These are phyloP conservation scores for Spatulosminthurus flaviceps DNA, from an alignment of 2,888 invertebrate species.

Conservation along the genomic window DNA sequence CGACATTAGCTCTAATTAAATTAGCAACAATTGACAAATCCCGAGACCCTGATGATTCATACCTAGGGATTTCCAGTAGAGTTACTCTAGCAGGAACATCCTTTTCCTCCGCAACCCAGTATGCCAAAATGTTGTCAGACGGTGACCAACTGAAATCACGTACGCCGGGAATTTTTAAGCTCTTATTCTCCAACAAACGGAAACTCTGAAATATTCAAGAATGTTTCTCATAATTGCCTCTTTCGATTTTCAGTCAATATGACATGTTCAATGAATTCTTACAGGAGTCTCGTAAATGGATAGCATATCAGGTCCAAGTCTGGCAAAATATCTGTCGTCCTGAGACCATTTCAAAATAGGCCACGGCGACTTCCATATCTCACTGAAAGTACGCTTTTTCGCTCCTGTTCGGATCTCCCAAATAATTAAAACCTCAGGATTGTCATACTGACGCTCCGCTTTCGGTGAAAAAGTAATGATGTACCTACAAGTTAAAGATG, in stretches of 20 bases:
- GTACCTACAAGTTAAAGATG: constrained; percentile 70
- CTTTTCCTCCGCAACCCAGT: constrained; percentile 98
- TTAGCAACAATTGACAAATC: no score
- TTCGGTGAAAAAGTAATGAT: constrained; percentile 92
- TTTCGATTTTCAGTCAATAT: constrained; percentile 31
- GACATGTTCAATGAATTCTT: constrained; percentile 63
- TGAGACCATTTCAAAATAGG: constrained; percentile 98
- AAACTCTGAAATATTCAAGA: constrained; percentile 74
- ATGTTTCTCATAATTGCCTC: background rate
- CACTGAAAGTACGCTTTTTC: constrained; percentile 89
- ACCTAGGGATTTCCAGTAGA: constrained; percentile 88
- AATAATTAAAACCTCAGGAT: constrained; percentile 84
- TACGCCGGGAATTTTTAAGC: constrained; percentile 88
- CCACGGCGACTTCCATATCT: constrained; percentile 80
- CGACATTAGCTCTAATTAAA: no score
- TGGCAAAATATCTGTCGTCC: constrained; percentile 94
- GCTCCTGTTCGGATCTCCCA: constrained; percentile 97
- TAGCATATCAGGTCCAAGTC: constrained; percentile 82
- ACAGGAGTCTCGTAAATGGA: constrained; percentile 95
- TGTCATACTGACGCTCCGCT: constrained; percentile 70
- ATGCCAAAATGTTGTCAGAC: constrained; percentile 93
- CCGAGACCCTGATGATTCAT: no score
- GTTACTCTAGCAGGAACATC: constrained; percentile 96
- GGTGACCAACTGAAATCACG: constrained; percentile 99
- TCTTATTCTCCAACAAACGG: constrained; percentile 91